Evolutionary conservation across 2,888 invertebrate species (phyloP), one percentile per base, ranked within the genome.

Genomic region (Ferdinandea cuprea): DNA sequence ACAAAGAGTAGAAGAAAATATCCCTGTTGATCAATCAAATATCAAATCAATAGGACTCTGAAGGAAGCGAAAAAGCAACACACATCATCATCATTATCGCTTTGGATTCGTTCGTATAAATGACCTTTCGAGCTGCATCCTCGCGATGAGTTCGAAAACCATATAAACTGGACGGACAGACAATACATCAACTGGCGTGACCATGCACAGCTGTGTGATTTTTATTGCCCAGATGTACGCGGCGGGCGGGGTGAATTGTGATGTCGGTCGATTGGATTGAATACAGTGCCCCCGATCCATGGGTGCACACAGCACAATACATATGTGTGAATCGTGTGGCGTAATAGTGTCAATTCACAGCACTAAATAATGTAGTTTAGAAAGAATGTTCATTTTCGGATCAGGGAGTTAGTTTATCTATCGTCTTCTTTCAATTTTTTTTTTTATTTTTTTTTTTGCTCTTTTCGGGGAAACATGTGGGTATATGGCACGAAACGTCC

Each of bases 151-250:
- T 65, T 30, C 61, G 40, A 46, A 68, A 50, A 61, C 73, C 61
- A 68, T 61, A 37, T n/a, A 81, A 40, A 65, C 40, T 74, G 80
- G 69, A 73, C 68, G 44, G 73, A 77, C 58, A 58, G 61, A 85
- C 80, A 73, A 85, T 85, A 84, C 83, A 85, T 85, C 85, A 85
- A 85, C 79, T 85, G 85, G 85, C 83, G 86, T 85, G 85, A 85
- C 86, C 86, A 72, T 74, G 74, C 85, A 83, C 85, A 85, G 85
- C 85, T 85, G 85, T 85, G 68, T 37, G 78, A 83, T 68, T 83
- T 83, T 83, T 78, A 78, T 78, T 78, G 37, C 74, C 72, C n/a
- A n/a, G 35, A 19, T 25, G 17, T 56, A 63, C 52, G 37, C 56
- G 40, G 35, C 52, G 35, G 77, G 77, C 52, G 35, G 77, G 83